A percentile compares a stretch with the other conserved stretches of the same genome.
Evolutionary conservation across 2,888 invertebrate species (phyloP).

Genomic region (Tromatobia lineatoria): DNA sequence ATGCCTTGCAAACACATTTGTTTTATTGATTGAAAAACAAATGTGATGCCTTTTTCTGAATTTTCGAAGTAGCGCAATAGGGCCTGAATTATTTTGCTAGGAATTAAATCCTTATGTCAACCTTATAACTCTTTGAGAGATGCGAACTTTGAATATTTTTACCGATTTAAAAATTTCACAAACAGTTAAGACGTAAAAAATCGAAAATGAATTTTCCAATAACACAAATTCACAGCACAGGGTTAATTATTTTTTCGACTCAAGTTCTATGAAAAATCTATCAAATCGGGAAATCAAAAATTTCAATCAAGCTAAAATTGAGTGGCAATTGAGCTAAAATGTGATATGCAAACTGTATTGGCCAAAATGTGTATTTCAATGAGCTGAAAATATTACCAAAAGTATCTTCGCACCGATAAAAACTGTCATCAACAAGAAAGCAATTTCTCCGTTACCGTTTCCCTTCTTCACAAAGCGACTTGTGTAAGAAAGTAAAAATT

Average conservation of each 20-base stretch:
- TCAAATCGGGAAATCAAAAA: no score
- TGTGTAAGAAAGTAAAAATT: slow-evolving; percentile 3
- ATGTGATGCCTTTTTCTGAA: slow-evolving; percentile 1
- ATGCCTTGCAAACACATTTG: not conserved
- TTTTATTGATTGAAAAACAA: not conserved
- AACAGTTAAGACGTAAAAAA: no score
- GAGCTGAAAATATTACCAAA: no score
- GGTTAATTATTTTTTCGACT: no score
- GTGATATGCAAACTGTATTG: no score
- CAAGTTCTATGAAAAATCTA: no score
- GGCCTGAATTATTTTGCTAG: not conserved
- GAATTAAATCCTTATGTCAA: not conserved
- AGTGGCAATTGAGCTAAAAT: not conserved
- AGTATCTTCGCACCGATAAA: not conserved
- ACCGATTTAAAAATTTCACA: no score
- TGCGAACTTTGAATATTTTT: no score
- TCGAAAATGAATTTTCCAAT: no score
- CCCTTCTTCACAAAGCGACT: not conserved
- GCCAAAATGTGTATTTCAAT: no score
- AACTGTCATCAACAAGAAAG: not conserved
- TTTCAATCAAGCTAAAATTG: not conserved
- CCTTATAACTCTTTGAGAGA: no score
- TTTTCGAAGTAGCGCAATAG: not conserved
- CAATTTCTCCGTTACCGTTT: not conserved
- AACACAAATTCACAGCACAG: no score